Base-by-base conservation (phyloP, 2,113 vertebrate species). In the Ameiurus melas region DNA sequence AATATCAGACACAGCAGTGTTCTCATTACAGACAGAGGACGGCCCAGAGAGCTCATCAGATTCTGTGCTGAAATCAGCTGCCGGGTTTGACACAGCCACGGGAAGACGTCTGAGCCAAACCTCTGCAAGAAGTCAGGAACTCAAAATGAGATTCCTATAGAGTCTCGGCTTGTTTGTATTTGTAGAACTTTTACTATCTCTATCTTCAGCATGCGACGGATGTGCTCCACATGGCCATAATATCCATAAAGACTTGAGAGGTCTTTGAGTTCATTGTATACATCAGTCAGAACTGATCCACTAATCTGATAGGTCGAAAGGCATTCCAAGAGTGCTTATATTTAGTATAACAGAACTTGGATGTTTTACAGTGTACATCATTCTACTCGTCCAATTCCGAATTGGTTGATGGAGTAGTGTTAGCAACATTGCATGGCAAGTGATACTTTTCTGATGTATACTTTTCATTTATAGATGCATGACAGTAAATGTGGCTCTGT, bases 11-110 rank as follows among this genome's bases (percentile, higher is more conserved):
- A 6, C 80, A 83, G 53, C 53, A 47, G 79, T 83, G 79, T 75
- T 87, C 79, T 77, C 27, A 84, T 88, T 83, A 88, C 81, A 75
- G 70, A 53, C 81, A 84, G 16, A 87, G 33, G 27, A 75, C 87
- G 30, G 68, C 86, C 25, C 66, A 20, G 25, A 66, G 86, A 87
- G 66, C 79, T 83, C 79, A 71, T 87, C 53, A 60, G 25, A 73
- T 83, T 83, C 77, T n/a, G 66, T 75, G 36, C 39, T 60, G 86
- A 83, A 66, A 83, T 87, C 86, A 62, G 68, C 80, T 70, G 77
- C 68, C 33, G 55, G 66, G 64, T 55, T 57, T 60, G 79, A 83
- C 80, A 73, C 66, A 39, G 66, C 22, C 36, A 53, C 1, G 79
- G 86, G 25, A 60, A 87, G 53, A 57, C 36, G 51, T 73, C 66